These are phyloP conservation scores for Melipona bicolor DNA, from an alignment of 2,888 invertebrate genomes.

Conservation along the genomic window DNA sequence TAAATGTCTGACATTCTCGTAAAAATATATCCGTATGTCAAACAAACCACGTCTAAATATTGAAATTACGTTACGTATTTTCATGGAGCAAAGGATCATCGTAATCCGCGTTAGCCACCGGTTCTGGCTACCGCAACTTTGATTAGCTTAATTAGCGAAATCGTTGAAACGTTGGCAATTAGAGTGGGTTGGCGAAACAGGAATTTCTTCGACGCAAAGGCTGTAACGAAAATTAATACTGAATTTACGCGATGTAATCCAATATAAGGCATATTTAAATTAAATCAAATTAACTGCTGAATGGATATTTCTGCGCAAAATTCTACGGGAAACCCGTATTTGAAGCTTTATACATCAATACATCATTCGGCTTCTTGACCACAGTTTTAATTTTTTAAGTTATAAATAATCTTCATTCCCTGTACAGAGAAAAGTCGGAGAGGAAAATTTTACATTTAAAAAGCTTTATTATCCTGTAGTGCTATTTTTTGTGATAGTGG, in stretches of 20 bases:
- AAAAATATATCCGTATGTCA: not conserved
- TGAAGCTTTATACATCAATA: not conserved
- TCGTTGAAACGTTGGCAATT: slow-evolving; percentile 33
- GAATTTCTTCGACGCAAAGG: not conserved
- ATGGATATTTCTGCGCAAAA: not conserved
- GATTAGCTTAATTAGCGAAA: slow-evolving; percentile 45
- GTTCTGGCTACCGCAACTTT: not conserved
- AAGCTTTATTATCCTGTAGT: too few relatives aligned
- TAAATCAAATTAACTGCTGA: not conserved
- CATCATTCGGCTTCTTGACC: not conserved
- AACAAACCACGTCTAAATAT: not conserved
- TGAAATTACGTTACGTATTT: not conserved
- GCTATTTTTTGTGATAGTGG: too few relatives aligned
- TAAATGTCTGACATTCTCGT: not conserved
- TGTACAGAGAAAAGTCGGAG: too few relatives aligned
- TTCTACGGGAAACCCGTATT: not conserved
- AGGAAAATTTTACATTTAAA: too few relatives aligned
- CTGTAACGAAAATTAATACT: not conserved
- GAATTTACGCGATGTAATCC: slow-evolving; percentile 1
- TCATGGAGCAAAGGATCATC: too few relatives aligned
- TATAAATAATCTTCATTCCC: fast-evolving
- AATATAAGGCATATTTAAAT: slow-evolving; percentile 16
- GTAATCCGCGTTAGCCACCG: not conserved
- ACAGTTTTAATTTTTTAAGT: not conserved
- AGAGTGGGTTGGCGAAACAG: slow-evolving; percentile 28